A percentile compares a stretch with the other conserved stretches of the same genome.
Conservation (phyloP, 2,113 vertebrate species). For the Anarrhichthys ocellatus region DNA sequence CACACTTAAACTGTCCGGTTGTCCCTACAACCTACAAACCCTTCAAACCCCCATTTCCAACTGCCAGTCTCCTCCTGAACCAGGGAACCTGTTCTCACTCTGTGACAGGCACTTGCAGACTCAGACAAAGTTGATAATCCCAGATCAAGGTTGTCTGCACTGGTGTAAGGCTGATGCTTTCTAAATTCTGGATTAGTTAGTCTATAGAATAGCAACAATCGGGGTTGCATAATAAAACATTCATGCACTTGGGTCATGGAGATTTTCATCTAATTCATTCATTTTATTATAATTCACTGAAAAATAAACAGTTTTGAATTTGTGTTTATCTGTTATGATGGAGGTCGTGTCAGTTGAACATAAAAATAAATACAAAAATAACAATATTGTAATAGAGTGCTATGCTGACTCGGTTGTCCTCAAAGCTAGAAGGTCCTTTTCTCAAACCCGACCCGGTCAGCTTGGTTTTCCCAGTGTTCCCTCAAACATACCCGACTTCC, state of each 20-base stretch:
- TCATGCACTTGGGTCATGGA: neutral
- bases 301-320: neutral
- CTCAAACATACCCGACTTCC: neutral
- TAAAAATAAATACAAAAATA: neutral
- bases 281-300: neutral
- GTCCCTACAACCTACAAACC: slow-evolving; percentile 28
- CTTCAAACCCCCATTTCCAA: slow-evolving; percentile 21
- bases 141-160: neutral
- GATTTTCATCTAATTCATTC: neutral
- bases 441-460: neutral
- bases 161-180: neutral
- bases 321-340: neutral
- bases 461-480: neutral
- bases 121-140: slow-evolving; percentile 28
- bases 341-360: neutral
- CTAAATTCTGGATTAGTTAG: neutral
- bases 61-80: slow-evolving; percentile 31
- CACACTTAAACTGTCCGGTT: slow-evolving; percentile 14
- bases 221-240: neutral
- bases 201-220: neutral
- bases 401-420: neutral
- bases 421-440: neutral
- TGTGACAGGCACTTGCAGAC: slow-evolving; percentile 20
- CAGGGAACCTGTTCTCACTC: slow-evolving; percentile 17
- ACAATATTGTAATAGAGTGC: neutral